Conservation (phyloP, 2,797 vertebrate species). For the Manis pentadactyla region DNA sequence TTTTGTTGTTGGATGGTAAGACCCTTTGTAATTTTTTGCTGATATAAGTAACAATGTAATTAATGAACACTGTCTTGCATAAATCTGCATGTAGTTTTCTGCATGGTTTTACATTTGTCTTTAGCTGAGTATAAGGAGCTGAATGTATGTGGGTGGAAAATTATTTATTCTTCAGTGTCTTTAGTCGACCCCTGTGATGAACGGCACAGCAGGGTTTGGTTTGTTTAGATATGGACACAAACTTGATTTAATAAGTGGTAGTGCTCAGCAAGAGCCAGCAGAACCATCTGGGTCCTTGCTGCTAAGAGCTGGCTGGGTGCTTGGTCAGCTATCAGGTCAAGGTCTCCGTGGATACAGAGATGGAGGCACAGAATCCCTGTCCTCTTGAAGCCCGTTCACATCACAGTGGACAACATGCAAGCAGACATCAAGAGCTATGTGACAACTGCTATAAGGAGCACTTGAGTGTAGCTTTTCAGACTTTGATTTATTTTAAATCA, state of each 20-base stretch:
- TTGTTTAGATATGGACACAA: not conserved
- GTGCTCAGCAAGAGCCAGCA: not conserved
- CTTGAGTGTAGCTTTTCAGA: not conserved
- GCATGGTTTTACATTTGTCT: not conserved
- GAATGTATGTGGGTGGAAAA: not conserved
- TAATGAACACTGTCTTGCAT: not conserved
- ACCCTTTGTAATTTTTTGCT: not conserved
- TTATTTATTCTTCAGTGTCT: not conserved
- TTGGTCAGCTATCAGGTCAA: not conserved
- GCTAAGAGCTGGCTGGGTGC: fast-evolving
- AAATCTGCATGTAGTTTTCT: not conserved
- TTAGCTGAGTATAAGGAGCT: not conserved
- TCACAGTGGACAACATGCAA: not conserved
- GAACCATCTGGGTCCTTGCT: not conserved
- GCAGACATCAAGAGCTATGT: not conserved
- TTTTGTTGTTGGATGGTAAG: not conserved
- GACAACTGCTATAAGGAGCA: not conserved
- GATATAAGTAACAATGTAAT: not conserved
- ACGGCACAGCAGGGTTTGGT: not conserved
- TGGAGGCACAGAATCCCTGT: not conserved
- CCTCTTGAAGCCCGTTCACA: fast-evolving
- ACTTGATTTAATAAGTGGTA: not conserved
- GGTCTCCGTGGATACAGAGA: not conserved
- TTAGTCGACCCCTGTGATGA: not conserved
- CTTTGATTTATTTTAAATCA: not conserved